phyloP scores from a whole-genome alignment of 1,140 invertebrate genomes.

The Calliphora vicina region DNA sequence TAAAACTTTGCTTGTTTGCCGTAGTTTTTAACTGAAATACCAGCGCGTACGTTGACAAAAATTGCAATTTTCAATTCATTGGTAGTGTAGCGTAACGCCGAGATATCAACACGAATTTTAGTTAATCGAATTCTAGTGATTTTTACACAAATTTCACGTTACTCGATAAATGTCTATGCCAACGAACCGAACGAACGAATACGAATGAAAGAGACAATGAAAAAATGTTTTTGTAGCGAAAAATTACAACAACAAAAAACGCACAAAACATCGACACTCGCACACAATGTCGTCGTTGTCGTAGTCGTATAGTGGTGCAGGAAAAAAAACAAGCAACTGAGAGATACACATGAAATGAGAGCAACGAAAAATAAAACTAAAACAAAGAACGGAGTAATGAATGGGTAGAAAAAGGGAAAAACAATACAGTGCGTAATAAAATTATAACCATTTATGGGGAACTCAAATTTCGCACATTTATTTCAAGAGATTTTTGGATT shows the following conservation, averaged over 20 bases:
- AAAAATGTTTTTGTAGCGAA: constrained; percentile 22
- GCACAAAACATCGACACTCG: background rate
- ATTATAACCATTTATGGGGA: no score
- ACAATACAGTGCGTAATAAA: background rate
- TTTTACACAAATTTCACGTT: background rate
- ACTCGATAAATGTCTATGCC: constrained; percentile 19
- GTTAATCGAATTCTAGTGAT: constrained; percentile 9
- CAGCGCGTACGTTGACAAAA: background rate
- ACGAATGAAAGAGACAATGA: constrained; percentile 18
- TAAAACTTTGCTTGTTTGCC: background rate
- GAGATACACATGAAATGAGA: background rate
- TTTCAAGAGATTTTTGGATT: no score
- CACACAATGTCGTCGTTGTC: no score
- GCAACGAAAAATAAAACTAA: background rate
- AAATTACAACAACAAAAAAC: constrained; percentile 3
- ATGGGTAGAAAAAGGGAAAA: background rate
- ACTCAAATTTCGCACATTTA: no score
- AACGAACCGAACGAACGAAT: constrained; percentile 34
- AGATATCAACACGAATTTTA: constrained; percentile 6
- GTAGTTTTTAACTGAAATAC: background rate
- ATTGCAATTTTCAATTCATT: background rate
- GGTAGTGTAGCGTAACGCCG: background rate
- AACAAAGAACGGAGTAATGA: background rate
- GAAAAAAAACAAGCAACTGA: background rate
- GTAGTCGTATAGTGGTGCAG: background rate